A percentile compares a stretch with the other conserved stretches of the same genome.
These are phyloP conservation scores for Centroberyx gerrardi DNA, from an alignment of 2,797 vertebrate genomes.

Conservation along the genomic window DNA sequence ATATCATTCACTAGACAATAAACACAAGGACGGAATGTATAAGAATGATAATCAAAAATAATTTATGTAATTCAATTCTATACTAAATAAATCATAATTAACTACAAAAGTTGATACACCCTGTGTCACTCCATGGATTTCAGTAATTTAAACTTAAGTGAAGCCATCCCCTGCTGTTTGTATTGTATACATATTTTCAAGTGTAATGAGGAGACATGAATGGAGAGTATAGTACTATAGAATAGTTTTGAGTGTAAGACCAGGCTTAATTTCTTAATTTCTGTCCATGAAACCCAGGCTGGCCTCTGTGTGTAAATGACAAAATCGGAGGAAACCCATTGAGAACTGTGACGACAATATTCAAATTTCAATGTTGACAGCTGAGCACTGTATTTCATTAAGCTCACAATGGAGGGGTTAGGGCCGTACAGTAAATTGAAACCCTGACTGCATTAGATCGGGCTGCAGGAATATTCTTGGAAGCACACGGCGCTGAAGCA, in stretches of 20 bases:
- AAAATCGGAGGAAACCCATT: neutral
- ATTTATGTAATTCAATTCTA: conserved; percentile 10
- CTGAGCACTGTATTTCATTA: conserved; percentile 46
- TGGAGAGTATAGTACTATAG: too few species aligned
- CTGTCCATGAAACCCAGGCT: neutral
- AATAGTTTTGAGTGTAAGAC: neutral
- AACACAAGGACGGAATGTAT: neutral
- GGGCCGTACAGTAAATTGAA: conserved; percentile 30
- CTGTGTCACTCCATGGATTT: neutral
- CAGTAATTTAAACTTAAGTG: too few species aligned
- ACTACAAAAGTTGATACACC: neutral
- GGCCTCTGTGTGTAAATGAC: neutral
- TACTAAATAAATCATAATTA: neutral
- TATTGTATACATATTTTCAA: too few species aligned
- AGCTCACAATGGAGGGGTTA: conserved; percentile 2
- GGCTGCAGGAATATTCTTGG: conserved; percentile 29
- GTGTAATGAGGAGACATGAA: too few species aligned
- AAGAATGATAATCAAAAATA: neutral
- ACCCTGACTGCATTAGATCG: conserved; percentile 23
- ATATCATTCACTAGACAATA: neutral
- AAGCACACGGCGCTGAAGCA: conserved; percentile 1
- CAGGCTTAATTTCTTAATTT: neutral
- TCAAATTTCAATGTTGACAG: conserved; percentile 42
- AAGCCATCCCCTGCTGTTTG: too few species aligned
- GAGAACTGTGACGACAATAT: conserved; percentile 38